A percentile compares a stretch with the other conserved stretches of the same genome.
These are phyloP conservation scores for Thamnophis sirtalis DNA, from an alignment of 2,113 vertebrate genomes.

Conservation along the genomic window DNA sequence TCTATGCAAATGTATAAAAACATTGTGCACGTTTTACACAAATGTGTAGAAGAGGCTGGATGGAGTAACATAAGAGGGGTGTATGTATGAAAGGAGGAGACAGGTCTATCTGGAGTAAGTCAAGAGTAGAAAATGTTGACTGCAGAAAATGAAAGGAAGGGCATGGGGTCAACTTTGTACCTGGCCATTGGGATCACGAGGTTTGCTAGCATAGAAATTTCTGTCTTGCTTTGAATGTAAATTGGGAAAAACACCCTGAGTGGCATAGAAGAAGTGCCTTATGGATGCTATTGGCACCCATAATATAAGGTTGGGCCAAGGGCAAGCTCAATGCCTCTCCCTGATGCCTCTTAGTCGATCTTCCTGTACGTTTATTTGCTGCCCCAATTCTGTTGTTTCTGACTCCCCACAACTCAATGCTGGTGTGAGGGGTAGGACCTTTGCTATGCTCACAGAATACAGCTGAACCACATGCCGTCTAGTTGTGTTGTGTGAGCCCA, in stretches of 20 bases:
- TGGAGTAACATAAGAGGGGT: background rate
- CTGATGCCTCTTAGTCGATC: background rate
- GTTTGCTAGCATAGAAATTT: background rate
- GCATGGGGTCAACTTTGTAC: background rate
- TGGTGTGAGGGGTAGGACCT: background rate
- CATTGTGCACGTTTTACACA: background rate
- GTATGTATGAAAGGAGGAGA: too few relatives aligned
- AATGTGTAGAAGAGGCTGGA: background rate
- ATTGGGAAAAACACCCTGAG: background rate
- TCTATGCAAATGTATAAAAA: background rate
- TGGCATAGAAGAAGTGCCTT: background rate
- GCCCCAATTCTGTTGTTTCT: background rate
- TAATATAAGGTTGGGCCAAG: background rate
- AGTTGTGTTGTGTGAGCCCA: background rate
- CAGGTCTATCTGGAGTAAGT: background rate
- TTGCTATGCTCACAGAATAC: background rate
- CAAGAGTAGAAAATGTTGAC: background rate
- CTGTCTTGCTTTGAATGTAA: background rate
- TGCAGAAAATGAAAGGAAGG: background rate
- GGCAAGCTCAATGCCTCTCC: background rate
- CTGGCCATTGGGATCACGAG: background rate
- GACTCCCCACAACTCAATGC: background rate
- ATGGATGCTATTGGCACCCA: background rate
- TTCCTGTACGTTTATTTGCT: background rate
- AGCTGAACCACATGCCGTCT: background rate